Evolutionary conservation across 2,797 vertebrate genomes (phyloP).

Genomic region (Scleropages formosus): DNA sequence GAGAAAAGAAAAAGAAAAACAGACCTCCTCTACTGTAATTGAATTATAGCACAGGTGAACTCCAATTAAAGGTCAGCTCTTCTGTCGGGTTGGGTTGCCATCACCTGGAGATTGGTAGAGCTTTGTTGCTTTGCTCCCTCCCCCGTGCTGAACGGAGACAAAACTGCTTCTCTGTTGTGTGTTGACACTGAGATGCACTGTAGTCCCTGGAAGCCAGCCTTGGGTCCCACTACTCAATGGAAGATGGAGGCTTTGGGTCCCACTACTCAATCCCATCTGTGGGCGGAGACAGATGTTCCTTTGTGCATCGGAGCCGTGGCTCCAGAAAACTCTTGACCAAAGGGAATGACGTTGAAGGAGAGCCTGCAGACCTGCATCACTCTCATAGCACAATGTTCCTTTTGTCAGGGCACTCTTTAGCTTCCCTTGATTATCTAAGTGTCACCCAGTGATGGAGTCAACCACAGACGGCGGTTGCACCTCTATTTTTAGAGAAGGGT

Average conservation of each 20-base stretch:
- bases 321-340: not conserved
- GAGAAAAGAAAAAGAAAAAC: conserved; percentile 1
- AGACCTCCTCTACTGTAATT: conserved; percentile 3
- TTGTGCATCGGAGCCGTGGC: conserved; percentile 2
- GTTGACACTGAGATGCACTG: conserved; percentile 60
- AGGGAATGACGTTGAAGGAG: not conserved
- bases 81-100: conserved; percentile 44
- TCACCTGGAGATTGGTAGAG: conserved; percentile 55
- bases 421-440: conserved; percentile 6
- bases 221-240: conserved; percentile 40
- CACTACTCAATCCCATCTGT: conserved; percentile 20
- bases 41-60: conserved; percentile 25
- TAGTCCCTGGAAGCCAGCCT: too few relatives aligned
- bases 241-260: conserved; percentile 49
- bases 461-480: conserved; percentile 2
- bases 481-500: not conserved
- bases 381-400: not conserved
- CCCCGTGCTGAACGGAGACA: conserved; percentile 58
- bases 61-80: conserved; percentile 16
- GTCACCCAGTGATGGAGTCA: not conserved
- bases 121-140: conserved; percentile 42
- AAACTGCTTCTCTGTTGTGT: conserved; percentile 47
- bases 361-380: not conserved
- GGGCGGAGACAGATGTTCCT: conserved; percentile 31
- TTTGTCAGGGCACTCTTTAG: conserved; percentile 7